Evolutionary conservation across 37 sponge, comb jelly and placozoan genomes (phyloP), one percentile per base, ranked within the genome.

Genomic region (Agelas oroides): DNA sequence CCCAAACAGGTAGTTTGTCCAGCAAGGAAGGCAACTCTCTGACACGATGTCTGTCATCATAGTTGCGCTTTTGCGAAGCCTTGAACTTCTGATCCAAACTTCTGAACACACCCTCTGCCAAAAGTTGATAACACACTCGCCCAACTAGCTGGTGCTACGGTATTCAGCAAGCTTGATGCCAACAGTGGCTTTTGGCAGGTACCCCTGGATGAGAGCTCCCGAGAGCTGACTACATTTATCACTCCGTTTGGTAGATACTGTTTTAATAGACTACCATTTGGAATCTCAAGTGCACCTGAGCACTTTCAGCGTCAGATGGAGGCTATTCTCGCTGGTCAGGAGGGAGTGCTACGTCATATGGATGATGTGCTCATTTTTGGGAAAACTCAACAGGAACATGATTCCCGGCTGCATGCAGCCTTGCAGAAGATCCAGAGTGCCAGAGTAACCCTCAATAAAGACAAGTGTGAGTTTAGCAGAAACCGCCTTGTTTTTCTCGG

Each of bases 291-390:
- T 71, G 79, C 80, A 33, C 77, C 77, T 30, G 87, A 86, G 53
- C 70, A 65, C 24, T 86, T 78, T 37, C 87, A 86, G 80, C 55
- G 39, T 19, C 39, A 40, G 38, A 86, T 86, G 73, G 27, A 30
- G 1, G 21, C 68, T n/a, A 88, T 80, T 25, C 62, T 88, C 0
- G 71, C 34, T n/a, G 86, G 84, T 17, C 58, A 54, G 17, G 71
- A 85, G 34, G 91, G 86, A 40, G 71, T 81, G 20, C 41, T 86
- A 36, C 67, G 80, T 30, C 85, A 37, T 6, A 61, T 81, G 18
- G 84, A 89, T 67, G 90, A 89, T 60, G 70, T 89, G 14, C 84
- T 83, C 39, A 62, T 83, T 1, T 77, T 52, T 55, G 70, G 86
- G 21, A 20, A 20, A 17, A 78, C 57, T 37, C 60, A 77, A 38